Evolutionary conservation across 2,888 invertebrate species (phyloP), one percentile per base, ranked within the genome.

Genomic region (Drosophila birchii): DNA sequence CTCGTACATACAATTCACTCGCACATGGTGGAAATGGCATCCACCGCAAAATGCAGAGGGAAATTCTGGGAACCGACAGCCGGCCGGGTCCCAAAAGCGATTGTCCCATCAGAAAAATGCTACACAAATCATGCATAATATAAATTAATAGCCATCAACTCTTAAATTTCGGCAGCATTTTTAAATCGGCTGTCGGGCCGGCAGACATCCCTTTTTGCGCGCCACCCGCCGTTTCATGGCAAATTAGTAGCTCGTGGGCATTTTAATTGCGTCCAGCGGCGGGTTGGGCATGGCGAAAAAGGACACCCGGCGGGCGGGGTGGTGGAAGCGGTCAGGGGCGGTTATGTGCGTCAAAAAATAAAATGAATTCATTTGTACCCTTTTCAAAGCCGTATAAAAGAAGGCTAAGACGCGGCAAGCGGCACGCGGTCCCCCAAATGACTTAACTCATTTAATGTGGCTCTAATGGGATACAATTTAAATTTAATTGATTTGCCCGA

Each of bases 391-490:
- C 56, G 75, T 67, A 79, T 79, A 76, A 81, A 76, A 84, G 57
- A 85, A 80, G 79, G 78, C 71, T 84, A 85, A 84, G 80, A 82
- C 80, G 82, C 79, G 75, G 76, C 76, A 71, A 66, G 68, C 72
- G 66, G 76, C 76, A 74, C 71, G 68, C 73, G 63, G 76, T 57
- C 70, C 61, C 72, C 72, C 72, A 81, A 83, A 84, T 78, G 84
- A 85, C 86, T 87, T 86, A 86, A 87, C 86, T 80, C 88, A 84
- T 86, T 86, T 88, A 86, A 86, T 86, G 86, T 80, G 84, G 64
- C 79, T 87, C 87, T 87, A 87, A 87, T 84, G 86, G 86, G 88
- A 80, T 80, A 86, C 84, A 88, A 87, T 87, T 87, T 86, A 88
- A 88, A 87, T 87, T 87, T 87, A 87, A 87, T 87, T 87, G 86